These are phyloP conservation scores for Drosophila demipolita DNA, from an alignment of 2,888 invertebrate species.

Conservation along the genomic window DNA sequence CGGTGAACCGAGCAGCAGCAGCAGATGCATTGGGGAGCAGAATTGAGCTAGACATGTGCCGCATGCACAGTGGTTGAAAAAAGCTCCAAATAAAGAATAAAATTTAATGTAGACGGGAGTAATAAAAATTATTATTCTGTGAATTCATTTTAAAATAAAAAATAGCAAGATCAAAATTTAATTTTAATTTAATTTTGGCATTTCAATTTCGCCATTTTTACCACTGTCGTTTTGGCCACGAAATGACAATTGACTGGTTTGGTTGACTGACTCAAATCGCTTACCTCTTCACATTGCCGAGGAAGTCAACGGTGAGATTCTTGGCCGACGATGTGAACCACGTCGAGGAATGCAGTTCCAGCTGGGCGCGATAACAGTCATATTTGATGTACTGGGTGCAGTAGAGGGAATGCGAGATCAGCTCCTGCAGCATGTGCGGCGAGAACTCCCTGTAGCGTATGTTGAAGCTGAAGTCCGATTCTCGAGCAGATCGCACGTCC, in stretches of 20 bases:
- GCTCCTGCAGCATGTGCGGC: constrained; percentile 95
- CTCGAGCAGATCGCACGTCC: constrained; percentile 92
- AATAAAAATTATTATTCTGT: neutral
- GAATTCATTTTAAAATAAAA: too few relatives aligned
- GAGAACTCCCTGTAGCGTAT: constrained; percentile 95
- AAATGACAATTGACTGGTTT: constrained; percentile 35
- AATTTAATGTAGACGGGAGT: too few relatives aligned
- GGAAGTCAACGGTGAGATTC: constrained; percentile 92
- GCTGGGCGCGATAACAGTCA: constrained; percentile 94
- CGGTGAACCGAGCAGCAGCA: constrained; percentile 39
- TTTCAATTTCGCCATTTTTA: too few relatives aligned
- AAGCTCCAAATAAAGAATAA: neutral
- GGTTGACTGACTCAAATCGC: constrained; percentile 37
- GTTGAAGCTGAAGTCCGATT: constrained; percentile 92
- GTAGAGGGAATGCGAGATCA: constrained; percentile 94
- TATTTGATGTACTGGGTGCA: constrained; percentile 96
- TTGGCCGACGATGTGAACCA: constrained; percentile 94
- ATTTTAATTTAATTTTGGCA: too few relatives aligned
- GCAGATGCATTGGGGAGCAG: neutral
- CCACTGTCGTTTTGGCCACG: constrained; percentile 9
- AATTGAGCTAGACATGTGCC: neutral
- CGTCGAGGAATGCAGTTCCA: constrained; percentile 94
- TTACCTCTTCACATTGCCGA: constrained; percentile 93
- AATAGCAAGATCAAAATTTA: too few relatives aligned
- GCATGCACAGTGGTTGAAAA: neutral